These are phyloP conservation scores for Mystacornis crossleyi DNA, from an alignment of 2,113 vertebrate species.

Conservation along the genomic window DNA sequence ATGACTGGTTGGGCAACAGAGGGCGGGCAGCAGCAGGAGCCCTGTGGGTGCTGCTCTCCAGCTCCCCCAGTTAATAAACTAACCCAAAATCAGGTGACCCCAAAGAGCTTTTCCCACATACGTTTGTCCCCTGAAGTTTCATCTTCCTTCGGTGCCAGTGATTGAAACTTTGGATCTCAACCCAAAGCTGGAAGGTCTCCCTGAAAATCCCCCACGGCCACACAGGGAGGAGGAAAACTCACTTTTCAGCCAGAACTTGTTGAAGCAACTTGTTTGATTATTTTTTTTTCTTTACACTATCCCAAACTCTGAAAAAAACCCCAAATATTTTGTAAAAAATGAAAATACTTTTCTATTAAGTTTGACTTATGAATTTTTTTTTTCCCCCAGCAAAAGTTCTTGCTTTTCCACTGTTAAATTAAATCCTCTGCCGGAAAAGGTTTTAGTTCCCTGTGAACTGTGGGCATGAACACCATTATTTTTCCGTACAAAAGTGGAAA, in stretches of 20 bases:
- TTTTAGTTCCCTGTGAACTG: not conserved
- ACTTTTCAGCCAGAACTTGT: not conserved
- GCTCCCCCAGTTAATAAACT: not conserved
- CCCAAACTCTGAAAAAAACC: not conserved
- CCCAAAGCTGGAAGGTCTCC: not conserved
- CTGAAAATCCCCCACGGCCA: not conserved
- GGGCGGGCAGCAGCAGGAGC: not conserved
- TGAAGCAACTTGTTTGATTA: not conserved
- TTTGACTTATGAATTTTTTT: not conserved
- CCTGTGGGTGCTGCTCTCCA: not conserved
- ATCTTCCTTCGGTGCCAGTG: not conserved
- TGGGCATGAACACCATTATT: not conserved
- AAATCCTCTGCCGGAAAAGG: not conserved
- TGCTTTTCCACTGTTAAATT: not conserved
- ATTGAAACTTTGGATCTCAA: not conserved
- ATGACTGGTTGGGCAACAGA: rapidly evolving
- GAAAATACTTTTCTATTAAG: not conserved
- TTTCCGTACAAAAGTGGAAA: not conserved
- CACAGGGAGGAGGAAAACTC: not conserved
- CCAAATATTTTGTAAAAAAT: not conserved
- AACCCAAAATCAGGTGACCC: not conserved
- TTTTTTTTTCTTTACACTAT: not conserved
- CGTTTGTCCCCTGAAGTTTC: rapidly evolving
- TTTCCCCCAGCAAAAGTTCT: not conserved
- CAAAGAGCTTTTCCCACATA: not conserved